Base-by-base conservation (phyloP, 2,113 vertebrate species). In the Megaptera novaeangliae region DNA sequence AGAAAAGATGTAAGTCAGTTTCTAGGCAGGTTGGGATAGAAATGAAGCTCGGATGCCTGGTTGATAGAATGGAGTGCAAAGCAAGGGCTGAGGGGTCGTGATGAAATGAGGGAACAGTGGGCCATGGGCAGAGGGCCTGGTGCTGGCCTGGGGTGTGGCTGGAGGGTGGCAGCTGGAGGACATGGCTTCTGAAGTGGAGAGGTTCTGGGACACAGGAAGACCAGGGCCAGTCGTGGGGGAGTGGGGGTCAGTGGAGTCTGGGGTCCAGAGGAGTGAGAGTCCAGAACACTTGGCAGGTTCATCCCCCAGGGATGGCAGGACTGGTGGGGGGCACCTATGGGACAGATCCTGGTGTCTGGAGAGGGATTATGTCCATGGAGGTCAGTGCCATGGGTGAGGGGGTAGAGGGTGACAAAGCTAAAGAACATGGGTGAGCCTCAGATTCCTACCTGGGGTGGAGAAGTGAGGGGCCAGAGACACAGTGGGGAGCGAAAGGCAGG, bases 61-160 rank as follows among this genome's bases (percentile, higher is more conserved):
- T 1, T n/a, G 52, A 36, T 1, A 81, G 41, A 13, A 4, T 2
- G 25, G 34, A 21, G 17, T 68, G 46, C 31, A 36, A 52, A 7
- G 1, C 27, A 36, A 34, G 25, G 25, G 12, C 39, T 9, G 0
- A 39, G 31, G 23, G 17, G 36, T 59, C 25, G 20, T 4, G 34
- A 9, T 46, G 31, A 36, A 31, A 41, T 23, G 39, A 64, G 88
- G 36, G 6, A 74, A 52, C 11, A 13, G 46, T 29, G 31, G 41
- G 20, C 17, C 17, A 0, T 3, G 2, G 31, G 11, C 25, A 2
- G 7, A 15, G 17, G 39, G 21, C 25, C 8, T 21, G 14, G 12
- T 13, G 20, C 72, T 78, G 13, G 15, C 12, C 31, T 13, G 34
- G 5, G 5, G 2, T 12, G 0, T 0, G 6, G 6, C 4, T 3